Evolutionary conservation across 2,888 invertebrate species (phyloP), one percentile per base, ranked within the genome.

Genomic region (Phalera bucephala): DNA sequence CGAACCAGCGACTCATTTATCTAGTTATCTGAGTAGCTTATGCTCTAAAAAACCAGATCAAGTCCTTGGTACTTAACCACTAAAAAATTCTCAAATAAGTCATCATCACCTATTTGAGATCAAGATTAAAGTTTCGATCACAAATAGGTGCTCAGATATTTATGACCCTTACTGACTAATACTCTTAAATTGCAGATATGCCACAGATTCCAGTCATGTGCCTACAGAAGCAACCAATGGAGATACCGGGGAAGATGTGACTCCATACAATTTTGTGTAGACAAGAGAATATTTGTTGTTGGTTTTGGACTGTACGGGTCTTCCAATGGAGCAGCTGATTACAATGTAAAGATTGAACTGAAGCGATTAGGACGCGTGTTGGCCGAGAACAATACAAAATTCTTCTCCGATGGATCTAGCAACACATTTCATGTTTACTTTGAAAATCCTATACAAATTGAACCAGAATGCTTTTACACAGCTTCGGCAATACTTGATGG

Each of bases 221-320:
- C 98, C 2, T 98, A 98, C 81, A 93, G 98, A 59, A 97, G 97
- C 66, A 99, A 98, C 73, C 98, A 99, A 77, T 99, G 99, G 98
- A 93, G 98, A 36, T 99, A 99, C 78, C 92, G 99, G 57, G 98
- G 98, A 0, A 93, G 98, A 34, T 98, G 98, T 76, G 99, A 99
- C 78, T 97, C 97, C 39, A 98, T 99, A 75, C 98, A 98, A 74
- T 99, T 99, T 85, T 96, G 96, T 53, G 98, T 98, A 1, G 98
- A 99, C 80, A 95, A 96, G 47, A 93, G 98, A 59, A 97, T 99
- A 69, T 99, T 98, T 75, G 95, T 99, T 33, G 97, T 98, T 33
- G 98, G 98, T 26, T 97, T 98, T 80, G 98, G 98, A 11, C 87
- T 99, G 3, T 99, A 98, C 73, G 99, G 99, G 37, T 98, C 98